Conservation (phyloP, 1,140 invertebrate species). For the roundworm (Caenorhabditis elegans) region WBcel235 BX284602.5:11042501-11043000, state of each 20-base stretch:
- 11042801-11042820: not conserved
- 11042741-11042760: not conserved
- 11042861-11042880: slow-evolving; percentile 10
- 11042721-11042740: no score
- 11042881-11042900: slow-evolving; percentile 20
- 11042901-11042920: slow-evolving; percentile 27
- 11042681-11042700: no score
- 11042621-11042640: not conserved
- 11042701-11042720: no score
- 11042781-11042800: slow-evolving; percentile 21
- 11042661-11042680: no score
- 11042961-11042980: slow-evolving; percentile 32
- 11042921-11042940: slow-evolving; percentile 15
- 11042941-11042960: slow-evolving; percentile 14
- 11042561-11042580: slow-evolving; percentile 21
- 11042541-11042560: slow-evolving; percentile 1
- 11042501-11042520: slow-evolving; percentile 15
- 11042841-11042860: slow-evolving; percentile 27
- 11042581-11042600: slow-evolving; percentile 29
- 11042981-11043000: slow-evolving; percentile 30
- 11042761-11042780: not conserved
- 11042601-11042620: slow-evolving; percentile 27
- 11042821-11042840: not conserved
- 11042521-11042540: no score
- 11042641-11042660: slow-evolving; percentile 25